Conservation (phyloP, 2,888 invertebrate genomes). For the Noctua janthina region DNA sequence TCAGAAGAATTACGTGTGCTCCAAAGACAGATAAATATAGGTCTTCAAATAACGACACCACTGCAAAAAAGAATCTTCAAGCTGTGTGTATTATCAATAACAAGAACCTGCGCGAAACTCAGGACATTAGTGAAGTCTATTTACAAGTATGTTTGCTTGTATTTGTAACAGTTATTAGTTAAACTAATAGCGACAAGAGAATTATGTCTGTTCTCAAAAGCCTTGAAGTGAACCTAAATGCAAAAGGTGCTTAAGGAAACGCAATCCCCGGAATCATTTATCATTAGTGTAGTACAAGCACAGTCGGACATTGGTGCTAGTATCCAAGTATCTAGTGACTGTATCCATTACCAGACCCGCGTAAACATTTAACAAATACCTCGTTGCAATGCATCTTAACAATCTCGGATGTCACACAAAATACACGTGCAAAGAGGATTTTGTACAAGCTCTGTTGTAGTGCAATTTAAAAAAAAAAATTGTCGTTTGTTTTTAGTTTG, state of each 20-base stretch:
- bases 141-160: slow-evolving; percentile 51
- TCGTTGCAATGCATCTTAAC: slow-evolving; percentile 48
- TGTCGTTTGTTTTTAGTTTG: not conserved
- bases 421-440: slow-evolving; percentile 11
- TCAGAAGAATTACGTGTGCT: slow-evolving; percentile 45
- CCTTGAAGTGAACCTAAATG: slow-evolving; percentile 72
- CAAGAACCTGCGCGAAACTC: slow-evolving; percentile 22
- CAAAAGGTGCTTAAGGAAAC: slow-evolving; percentile 76
- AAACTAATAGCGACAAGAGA: slow-evolving; percentile 73
- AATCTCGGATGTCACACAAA: slow-evolving; percentile 28
- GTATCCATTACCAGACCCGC: slow-evolving; percentile 66
- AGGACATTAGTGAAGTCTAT: slow-evolving; percentile 24
- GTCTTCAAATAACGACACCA: slow-evolving; percentile 35
- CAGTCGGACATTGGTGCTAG: slow-evolving; percentile 62
- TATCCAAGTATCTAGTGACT: slow-evolving; percentile 56
- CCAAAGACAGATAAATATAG: slow-evolving; percentile 53
- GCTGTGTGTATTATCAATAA: slow-evolving; percentile 40
- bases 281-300: slow-evolving; percentile 74
- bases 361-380: slow-evolving; percentile 57
- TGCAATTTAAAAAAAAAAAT: not conserved
- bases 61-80: slow-evolving; percentile 24
- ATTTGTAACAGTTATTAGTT: slow-evolving; percentile 66
- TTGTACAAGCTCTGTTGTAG: slow-evolving; percentile 5
- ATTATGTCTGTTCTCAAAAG: slow-evolving; percentile 70
- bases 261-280: slow-evolving; percentile 75